phyloP scores from a whole-genome alignment of 2,888 invertebrate genomes.

The Noctua pronuba region DNA sequence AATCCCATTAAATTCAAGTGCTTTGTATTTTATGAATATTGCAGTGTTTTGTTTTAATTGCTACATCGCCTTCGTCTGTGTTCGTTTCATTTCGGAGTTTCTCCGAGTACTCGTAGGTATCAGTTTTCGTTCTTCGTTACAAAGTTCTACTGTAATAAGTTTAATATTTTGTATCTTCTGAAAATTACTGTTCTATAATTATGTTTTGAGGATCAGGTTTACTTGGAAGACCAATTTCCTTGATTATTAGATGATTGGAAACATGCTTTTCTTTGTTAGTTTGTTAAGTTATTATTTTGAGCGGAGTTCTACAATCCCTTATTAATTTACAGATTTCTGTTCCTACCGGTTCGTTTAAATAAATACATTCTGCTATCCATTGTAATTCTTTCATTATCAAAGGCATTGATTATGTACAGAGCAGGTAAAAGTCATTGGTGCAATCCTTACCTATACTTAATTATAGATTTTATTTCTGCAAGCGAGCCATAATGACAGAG shows the following conservation, averaged over 20 bases:
- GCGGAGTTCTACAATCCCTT: not conserved
- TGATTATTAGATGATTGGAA: not conserved
- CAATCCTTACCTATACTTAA: not conserved
- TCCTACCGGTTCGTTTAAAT: not conserved
- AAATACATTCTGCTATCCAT: not conserved
- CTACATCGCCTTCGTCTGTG: constrained; percentile 26
- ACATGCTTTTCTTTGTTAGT: not conserved
- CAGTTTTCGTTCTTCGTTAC: constrained; percentile 23
- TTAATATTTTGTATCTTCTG: constrained; percentile 14
- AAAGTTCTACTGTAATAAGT: constrained; percentile 15
- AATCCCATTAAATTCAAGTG: constrained; percentile 32
- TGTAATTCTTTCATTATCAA: not conserved
- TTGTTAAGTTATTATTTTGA: not conserved
- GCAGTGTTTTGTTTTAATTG: constrained; percentile 53
- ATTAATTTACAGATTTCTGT: not conserved
- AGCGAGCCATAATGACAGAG: not conserved
- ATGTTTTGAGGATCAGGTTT: not conserved
- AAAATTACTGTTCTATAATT: constrained; percentile 8
- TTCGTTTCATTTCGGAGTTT: constrained; percentile 50
- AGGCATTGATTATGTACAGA: not conserved
- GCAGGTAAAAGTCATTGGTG: not conserved
- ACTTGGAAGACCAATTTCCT: not conserved
- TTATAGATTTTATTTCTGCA: not conserved
- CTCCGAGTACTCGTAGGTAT: constrained; percentile 8
- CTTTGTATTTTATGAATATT: constrained; percentile 46